Conservation (phyloP, 2,888 invertebrate species). For the Spisula solida region DNA sequence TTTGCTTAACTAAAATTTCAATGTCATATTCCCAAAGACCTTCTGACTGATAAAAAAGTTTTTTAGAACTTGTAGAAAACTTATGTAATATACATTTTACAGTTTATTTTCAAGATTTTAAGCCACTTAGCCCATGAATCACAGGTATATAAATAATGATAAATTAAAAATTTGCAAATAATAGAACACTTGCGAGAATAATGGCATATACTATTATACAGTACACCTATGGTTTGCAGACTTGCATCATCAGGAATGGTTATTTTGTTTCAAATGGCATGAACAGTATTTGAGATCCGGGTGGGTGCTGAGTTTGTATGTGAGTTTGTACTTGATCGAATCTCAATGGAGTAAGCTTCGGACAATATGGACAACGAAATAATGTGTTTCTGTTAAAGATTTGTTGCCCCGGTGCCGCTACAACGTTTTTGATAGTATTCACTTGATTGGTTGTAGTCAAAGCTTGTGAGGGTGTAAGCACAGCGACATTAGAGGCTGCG, state of each 20-base stretch:
- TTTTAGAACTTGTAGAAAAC: no score
- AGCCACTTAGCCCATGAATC: no score
- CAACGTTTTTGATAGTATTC: not conserved
- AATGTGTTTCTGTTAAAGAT: constrained; percentile 47
- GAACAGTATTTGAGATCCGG: constrained; percentile 73
- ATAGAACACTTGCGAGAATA: no score
- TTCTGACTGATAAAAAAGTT: no score
- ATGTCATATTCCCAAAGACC: no score
- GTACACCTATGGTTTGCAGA: not conserved
- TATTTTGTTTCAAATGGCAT: constrained; percentile 52
- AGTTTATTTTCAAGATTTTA: no score
- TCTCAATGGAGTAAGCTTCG: constrained; percentile 66
- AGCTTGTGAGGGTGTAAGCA: constrained; percentile 23
- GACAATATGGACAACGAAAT: constrained; percentile 77
- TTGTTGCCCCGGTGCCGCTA: constrained; percentile 17
- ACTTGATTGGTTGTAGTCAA: not conserved
- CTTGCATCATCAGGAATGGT: no score
- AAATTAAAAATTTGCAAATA: no score
- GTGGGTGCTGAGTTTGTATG: constrained; percentile 80
- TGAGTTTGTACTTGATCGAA: constrained; percentile 79
- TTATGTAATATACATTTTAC: no score
- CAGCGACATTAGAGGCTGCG: not conserved
- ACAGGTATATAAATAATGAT: no score
- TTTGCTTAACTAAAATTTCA: no score
- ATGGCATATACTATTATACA: no score